A percentile compares a stretch with the other conserved stretches of the same genome.
Conservation (phyloP, 2,113 vertebrate species). For the Corydoras sp. region DNA sequence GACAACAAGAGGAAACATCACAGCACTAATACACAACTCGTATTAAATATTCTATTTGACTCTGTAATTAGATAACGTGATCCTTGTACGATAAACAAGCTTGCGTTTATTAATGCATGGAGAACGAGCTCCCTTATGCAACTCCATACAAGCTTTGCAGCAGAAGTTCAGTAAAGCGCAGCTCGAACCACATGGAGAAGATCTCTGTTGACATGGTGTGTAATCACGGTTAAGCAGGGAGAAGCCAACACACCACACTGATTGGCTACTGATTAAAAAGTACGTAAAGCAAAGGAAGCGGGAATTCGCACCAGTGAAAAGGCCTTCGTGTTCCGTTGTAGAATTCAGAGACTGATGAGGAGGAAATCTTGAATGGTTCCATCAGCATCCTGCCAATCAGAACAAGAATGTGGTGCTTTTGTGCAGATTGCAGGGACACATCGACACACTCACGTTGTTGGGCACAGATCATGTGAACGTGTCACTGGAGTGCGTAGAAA, state of each 20-base stretch:
- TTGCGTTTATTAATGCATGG: neutral
- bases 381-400: no score
- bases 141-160: neutral
- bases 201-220: neutral
- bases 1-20: slow-evolving; percentile 18
- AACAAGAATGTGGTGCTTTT: no score
- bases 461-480: no score
- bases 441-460: no score
- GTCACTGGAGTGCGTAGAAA: no score
- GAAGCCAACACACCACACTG: neutral
- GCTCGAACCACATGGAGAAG: no score
- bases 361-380: no score
- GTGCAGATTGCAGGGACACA: no score
- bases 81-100: neutral
- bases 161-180: neutral
- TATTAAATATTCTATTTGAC: slow-evolving; percentile 40
- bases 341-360: no score
- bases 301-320: neutral
- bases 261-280: neutral
- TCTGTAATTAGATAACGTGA: slow-evolving; percentile 20
- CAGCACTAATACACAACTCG: slow-evolving; percentile 27
- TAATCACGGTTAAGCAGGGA: neutral
- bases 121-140: neutral
- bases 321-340: no score
- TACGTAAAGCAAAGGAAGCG: neutral